Evolutionary conservation across 2,113 vertebrate genomes (phyloP).

Genomic region (Nycticorax nycticorax): DNA sequence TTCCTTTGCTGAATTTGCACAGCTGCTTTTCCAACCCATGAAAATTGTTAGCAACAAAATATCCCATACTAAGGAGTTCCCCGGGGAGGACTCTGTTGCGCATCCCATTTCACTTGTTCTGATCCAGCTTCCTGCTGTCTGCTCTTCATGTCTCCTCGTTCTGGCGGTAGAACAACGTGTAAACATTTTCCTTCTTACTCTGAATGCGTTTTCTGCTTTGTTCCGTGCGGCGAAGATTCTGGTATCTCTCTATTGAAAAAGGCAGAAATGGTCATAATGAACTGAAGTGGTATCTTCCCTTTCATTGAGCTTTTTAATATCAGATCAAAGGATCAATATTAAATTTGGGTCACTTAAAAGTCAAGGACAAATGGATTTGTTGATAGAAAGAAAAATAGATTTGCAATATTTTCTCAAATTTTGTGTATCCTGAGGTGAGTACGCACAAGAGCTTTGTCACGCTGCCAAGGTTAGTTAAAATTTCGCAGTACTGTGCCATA

Average conservation of each 20-base stretch:
- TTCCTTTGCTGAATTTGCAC: not conserved
- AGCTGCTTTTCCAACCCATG: not conserved
- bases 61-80: not conserved
- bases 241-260: not conserved
- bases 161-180: not conserved
- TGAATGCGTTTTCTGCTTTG: not conserved
- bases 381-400: not conserved
- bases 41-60: not conserved
- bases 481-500: not conserved
- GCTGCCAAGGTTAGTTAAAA: not conserved
- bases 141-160: not conserved
- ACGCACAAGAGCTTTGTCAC: not conserved
- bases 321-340: not conserved
- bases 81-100: not conserved
- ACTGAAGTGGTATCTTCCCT: not conserved
- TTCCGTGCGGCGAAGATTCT: not conserved
- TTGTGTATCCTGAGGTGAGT: fast-evolving
- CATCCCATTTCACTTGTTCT: not conserved
- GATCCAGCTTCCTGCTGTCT: not conserved
- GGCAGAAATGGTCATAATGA: not conserved
- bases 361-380: not conserved
- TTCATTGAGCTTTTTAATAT: not conserved
- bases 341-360: not conserved
- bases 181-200: not conserved
- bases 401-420: not conserved